Evolutionary conservation across 2,113 vertebrate genomes (phyloP), one percentile per base, ranked within the genome.

Genomic region (Catharus minimus): DNA sequence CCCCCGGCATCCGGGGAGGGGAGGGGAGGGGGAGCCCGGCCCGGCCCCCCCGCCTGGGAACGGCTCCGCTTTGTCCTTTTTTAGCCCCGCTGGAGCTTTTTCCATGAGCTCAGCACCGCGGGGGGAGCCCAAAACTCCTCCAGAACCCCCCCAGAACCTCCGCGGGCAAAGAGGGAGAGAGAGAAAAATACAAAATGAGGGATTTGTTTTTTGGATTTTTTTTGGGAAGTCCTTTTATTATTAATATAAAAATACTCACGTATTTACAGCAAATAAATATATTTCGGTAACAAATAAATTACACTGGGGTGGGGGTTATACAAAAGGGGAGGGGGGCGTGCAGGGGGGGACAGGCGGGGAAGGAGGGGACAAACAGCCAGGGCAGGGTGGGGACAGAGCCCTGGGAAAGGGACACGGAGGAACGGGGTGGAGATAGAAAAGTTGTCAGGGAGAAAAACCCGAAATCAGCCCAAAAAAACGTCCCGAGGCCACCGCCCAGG

Each of bases 401-500:
- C 47, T 43, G 66, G 20, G 11, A 16, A 22, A 55, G 11, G 52
- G 10, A 20, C 66, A 68, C 33, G 15, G 33, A 30, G 33, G 47
- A 19, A 14, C 6, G 11, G 17, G 38, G 18, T 7, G 36, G 24
- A 17, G 5, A 56, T 89, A 82, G 60, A 93, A 91, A 84, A 91
- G 12, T 56, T 41, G 52, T 80, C 88, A n/a, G 57, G 57, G 55
- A 80, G 74, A 83, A 93, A 86, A 88, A 90, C 62, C 82, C 86
- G 17, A 90, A 93, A 62, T 32, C 11, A 16, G 41, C 49, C 33
- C 49, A 78, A 82, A 78, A 38, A 55, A 67, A 32, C 47, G 47
- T 36, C 76, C 52, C 13, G 79, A 27, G 49, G 49, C 13, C 47
- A 49, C 47, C 47, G 47, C 47, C 47, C 47, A 6, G 41, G 13